These are phyloP conservation scores for Lepidurus arcticus DNA, from an alignment of 1,140 invertebrate genomes.

Conservation along the genomic window DNA sequence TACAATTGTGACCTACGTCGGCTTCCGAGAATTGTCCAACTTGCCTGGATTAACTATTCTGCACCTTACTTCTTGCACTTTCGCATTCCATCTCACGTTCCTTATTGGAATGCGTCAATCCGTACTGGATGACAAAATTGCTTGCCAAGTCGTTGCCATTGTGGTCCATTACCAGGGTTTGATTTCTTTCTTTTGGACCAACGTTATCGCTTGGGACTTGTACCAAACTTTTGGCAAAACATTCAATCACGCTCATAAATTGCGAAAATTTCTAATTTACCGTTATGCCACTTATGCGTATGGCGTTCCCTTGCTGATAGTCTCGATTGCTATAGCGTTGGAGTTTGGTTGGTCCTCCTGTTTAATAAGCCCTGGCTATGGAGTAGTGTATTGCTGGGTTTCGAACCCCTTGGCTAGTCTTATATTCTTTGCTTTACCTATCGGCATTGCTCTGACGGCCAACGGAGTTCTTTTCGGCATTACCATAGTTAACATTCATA, in stretches of 20 bases:
- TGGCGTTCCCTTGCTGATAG: slow-evolving; percentile 42
- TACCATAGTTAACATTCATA: slow-evolving; percentile 42
- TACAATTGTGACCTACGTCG: slow-evolving; percentile 32
- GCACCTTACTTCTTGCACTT: slow-evolving; percentile 21
- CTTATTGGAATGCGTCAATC: slow-evolving; percentile 29
- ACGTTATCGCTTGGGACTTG: slow-evolving; percentile 45
- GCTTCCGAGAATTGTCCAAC: slow-evolving; percentile 33
- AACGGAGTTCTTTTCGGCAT: slow-evolving; percentile 43
- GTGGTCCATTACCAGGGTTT: slow-evolving; percentile 37
- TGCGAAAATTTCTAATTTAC: not conserved
- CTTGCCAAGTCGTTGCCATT: slow-evolving; percentile 31
- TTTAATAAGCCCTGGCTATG: slow-evolving; percentile 30
- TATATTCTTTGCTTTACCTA: slow-evolving; percentile 43
- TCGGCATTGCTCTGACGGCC: slow-evolving; percentile 39
- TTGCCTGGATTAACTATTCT: slow-evolving; percentile 34
- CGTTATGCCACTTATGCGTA: slow-evolving; percentile 33
- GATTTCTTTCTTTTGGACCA: slow-evolving; percentile 51
- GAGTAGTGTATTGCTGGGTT: slow-evolving; percentile 42
- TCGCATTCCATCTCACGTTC: slow-evolving; percentile 30
- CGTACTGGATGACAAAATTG: not conserved
- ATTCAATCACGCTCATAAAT: slow-evolving; percentile 34
- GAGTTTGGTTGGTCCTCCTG: slow-evolving; percentile 41
- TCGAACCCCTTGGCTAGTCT: slow-evolving; percentile 39
- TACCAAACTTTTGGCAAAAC: slow-evolving; percentile 45
- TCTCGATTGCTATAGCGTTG: slow-evolving; percentile 39